Base-by-base conservation (phyloP, 2,888 invertebrate genomes). In the Drosophila putrida region DNA sequence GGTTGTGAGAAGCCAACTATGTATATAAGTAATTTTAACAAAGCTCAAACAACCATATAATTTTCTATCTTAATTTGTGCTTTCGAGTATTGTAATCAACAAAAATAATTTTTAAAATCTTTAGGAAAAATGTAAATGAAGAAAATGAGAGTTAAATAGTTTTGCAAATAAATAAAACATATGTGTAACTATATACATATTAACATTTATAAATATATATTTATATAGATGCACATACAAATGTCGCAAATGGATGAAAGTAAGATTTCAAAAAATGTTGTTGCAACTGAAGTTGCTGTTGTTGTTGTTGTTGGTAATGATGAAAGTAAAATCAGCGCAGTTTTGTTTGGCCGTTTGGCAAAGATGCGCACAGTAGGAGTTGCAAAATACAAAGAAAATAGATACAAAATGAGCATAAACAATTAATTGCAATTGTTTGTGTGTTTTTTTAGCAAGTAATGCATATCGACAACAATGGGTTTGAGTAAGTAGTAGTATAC, bases 261-360 rank as follows among this genome's bases (percentile, higher is more conserved):
- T 88, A 88, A 88, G 75, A 77, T 85, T 78, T 78, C 60, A 78
- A 82, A 82, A 82, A 72, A 33, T 72, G 55, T 73, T 67, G 62
- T 20, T 2, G 20, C 3, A 20, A 20, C 20, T 20, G 20, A 20
- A 20, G 20, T 20, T 20, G 20, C 20, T 61, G 83, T 33, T 65
- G 50, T n/a, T n/a, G n/a, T 36, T 63, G 71, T 20, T 68, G 63
- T 27, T 62, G 50, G 2, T 58, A 72, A 62, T 76, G 85, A 86
- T 82, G 90, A 90, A 90, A 90, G 90, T 90, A 88, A 91, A 90
- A 89, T 88, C 83, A 78, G 85, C 77, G 79, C 76, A 88, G 84
- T 86, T 90, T 82, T 82, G 62, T 80, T 59, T 54, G 54, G 46
- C 35, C 53, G 61, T 55, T 53, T 50, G 57, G 60, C 54, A 61